These are phyloP conservation scores for Alloplasta piceator DNA, from an alignment of 2,888 invertebrate species.

Conservation along the genomic window DNA sequence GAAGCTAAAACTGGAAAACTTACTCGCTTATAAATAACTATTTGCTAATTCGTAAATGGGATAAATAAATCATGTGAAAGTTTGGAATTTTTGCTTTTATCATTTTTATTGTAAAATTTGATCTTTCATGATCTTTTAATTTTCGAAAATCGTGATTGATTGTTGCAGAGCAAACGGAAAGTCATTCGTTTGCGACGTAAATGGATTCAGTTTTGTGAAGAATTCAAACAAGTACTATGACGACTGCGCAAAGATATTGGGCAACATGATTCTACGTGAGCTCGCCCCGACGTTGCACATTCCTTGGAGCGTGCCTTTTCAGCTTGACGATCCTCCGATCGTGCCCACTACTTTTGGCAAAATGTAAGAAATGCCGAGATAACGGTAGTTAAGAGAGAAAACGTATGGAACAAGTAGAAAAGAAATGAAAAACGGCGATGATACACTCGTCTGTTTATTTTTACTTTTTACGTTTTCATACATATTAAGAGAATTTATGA, in stretches of 20 bases:
- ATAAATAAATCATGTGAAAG: no score
- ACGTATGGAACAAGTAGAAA: background rate
- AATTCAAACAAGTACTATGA: conserved; percentile 99
- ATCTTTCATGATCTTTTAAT: no score
- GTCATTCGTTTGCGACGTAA: conserved; percentile 99
- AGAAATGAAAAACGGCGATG: conserved; percentile 33
- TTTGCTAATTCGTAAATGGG: no score
- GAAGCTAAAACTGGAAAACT: no score
- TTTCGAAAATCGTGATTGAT: no score
- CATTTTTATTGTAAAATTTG: no score
- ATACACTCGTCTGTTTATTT: background rate
- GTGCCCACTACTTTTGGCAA: conserved; percentile 99
- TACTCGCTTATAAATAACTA: no score
- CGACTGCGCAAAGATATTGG: conserved; percentile 99
- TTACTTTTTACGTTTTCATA: conserved; percentile 9
- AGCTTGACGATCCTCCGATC: conserved; percentile 98
- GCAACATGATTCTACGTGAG: conserved; percentile 98
- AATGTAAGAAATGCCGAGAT: conserved; percentile 86
- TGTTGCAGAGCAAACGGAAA: conserved; percentile 96
- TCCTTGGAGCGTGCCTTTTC: conserved; percentile 98
- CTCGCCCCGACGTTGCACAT: conserved; percentile 98
- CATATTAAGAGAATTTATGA: conserved; percentile 37
- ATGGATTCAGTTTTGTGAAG: conserved; percentile 99
- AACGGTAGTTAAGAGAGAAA: conserved; percentile 16
- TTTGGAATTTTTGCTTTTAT: no score